Percentiles rank a stretch among this genome's conserved stretches.
Conservation (phyloP, 2,113 vertebrate species). For the Hyperopisus bebe region DNA sequence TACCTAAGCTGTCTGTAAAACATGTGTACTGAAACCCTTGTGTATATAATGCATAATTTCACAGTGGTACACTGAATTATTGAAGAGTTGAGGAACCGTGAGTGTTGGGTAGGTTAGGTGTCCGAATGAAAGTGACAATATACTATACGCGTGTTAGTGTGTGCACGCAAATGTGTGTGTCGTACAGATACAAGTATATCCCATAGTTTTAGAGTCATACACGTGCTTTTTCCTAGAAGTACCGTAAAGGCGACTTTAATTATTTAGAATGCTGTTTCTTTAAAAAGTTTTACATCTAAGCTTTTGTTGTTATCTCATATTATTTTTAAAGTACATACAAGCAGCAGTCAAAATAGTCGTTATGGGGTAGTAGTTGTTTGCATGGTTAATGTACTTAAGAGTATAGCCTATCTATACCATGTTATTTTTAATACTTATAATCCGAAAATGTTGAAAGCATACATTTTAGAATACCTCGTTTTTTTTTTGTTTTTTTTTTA, state of each 20-base stretch:
- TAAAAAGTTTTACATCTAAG: background rate
- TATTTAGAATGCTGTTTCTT: background rate
- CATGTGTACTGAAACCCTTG: conserved; percentile 19
- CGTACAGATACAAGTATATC: background rate
- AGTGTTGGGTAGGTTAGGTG: background rate
- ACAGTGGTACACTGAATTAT: conserved; percentile 3
- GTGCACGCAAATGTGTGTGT: background rate
- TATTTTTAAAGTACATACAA: background rate
- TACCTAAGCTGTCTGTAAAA: conserved; percentile 34
- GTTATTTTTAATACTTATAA: background rate
- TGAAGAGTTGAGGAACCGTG: background rate
- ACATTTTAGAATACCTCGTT: background rate
- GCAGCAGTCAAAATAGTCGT: background rate
- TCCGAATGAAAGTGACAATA: background rate
- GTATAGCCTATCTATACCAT: background rate
- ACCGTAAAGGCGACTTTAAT: background rate
- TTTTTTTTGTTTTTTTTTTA: background rate
- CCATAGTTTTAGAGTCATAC: background rate
- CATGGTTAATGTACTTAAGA: background rate
- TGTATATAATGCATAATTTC: background rate
- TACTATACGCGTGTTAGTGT: background rate
- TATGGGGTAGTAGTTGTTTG: background rate
- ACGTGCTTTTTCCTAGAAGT: background rate
- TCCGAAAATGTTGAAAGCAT: background rate
- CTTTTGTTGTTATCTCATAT: background rate